Evolutionary conservation across 2,797 vertebrate genomes (phyloP).

Genomic region (Myotis myotis): DNA sequence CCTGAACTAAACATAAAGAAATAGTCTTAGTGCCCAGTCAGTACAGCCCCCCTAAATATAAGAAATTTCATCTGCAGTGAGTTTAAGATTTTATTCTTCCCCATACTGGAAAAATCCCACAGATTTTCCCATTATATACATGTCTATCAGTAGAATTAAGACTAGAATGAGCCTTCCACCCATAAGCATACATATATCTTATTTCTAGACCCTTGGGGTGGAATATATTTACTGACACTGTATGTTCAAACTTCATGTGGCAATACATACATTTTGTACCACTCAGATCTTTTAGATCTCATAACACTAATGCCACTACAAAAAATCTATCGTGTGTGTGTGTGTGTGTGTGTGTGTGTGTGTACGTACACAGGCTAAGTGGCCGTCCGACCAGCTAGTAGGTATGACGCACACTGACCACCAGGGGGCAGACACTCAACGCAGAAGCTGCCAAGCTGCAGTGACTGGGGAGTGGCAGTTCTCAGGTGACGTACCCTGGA

Average conservation of each 20-base stretch:
- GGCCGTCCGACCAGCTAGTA: too few species aligned
- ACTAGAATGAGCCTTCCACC: slow-evolving; percentile 24
- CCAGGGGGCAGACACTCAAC: too few species aligned
- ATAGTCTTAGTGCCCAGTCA: background rate
- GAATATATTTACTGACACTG: background rate
- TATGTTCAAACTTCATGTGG: slow-evolving; percentile 1
- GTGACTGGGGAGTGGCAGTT: too few species aligned
- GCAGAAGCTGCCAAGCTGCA: too few species aligned
- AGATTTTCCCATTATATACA: background rate
- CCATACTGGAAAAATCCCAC: slow-evolving; percentile 49
- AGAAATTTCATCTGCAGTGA: slow-evolving; percentile 45
- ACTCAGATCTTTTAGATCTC: background rate
- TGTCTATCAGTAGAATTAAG: slow-evolving; percentile 21
- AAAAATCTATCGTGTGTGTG: too few species aligned
- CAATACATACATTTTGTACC: slow-evolving; percentile 14
- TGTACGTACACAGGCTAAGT: too few species aligned
- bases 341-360: too few species aligned
- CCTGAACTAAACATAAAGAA: slow-evolving; percentile 55
- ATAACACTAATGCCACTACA: too few species aligned
- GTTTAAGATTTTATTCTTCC: slow-evolving; percentile 45
- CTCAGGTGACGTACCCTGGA: too few species aligned
- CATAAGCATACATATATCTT: background rate
- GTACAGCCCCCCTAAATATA: background rate
- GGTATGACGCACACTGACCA: too few species aligned
- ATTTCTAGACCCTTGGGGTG: background rate